phyloP scores from a whole-genome alignment of 2,113 vertebrate genomes.

The Cheirogaleus medius region DNA sequence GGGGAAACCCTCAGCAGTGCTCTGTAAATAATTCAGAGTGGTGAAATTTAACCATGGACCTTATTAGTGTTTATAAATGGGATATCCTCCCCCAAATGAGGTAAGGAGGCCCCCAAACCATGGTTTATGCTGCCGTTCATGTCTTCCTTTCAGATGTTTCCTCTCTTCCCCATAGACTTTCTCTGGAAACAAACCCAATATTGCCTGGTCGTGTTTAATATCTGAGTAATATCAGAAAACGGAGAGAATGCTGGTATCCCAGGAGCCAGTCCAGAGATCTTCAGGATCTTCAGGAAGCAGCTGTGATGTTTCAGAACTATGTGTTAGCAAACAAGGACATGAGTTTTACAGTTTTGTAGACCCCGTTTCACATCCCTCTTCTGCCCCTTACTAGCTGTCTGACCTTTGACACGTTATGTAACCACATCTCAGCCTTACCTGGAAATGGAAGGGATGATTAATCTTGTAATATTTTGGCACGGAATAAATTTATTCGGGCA shows the following conservation, averaged over 20 bases:
- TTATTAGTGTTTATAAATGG: not conserved
- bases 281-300: not conserved
- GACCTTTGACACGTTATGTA: not conserved
- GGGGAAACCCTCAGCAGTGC: not conserved
- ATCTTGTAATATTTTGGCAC: not conserved
- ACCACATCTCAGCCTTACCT: not conserved
- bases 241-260: not conserved
- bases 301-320: not conserved
- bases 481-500: not conserved
- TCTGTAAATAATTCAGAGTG: slow-evolving; percentile 21
- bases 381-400: not conserved
- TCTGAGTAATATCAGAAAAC: not conserved
- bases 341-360: not conserved
- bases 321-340: fast-evolving
- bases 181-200: not conserved
- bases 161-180: not conserved
- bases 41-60: not conserved
- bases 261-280: not conserved
- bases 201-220: not conserved
- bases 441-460: not conserved
- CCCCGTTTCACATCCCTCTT: not conserved
- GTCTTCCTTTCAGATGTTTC: not conserved
- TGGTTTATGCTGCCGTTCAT: not conserved
- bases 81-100: not conserved
- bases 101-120: not conserved